phyloP scores from a whole-genome alignment of 2,113 vertebrate species.

The Pteruthius melanotis region DNA sequence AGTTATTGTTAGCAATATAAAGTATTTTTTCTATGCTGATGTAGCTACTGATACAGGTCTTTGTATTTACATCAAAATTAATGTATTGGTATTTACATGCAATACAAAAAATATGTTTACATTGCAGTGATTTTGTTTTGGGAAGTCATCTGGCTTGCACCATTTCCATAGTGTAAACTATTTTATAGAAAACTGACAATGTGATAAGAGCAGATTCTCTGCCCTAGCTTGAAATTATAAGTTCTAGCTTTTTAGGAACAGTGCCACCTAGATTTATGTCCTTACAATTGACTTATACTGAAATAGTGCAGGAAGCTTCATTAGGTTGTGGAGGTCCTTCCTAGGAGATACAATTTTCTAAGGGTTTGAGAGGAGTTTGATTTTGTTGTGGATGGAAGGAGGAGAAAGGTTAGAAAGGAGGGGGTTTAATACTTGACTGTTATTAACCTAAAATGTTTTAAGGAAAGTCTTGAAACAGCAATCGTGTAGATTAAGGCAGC shows the following conservation, averaged over 20 bases:
- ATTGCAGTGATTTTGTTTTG: not conserved
- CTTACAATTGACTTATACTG: not conserved
- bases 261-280: not conserved
- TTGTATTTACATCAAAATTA: not conserved
- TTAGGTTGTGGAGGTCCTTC: not conserved
- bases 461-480: not conserved
- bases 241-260: not conserved
- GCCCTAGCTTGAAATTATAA: not conserved
- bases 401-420: not conserved
- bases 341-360: not conserved
- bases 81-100: not conserved
- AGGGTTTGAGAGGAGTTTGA: not conserved
- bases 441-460: not conserved
- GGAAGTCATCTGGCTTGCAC: not conserved
- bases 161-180: not conserved
- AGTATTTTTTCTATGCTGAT: not conserved
- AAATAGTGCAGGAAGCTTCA: not conserved
- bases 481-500: not conserved
- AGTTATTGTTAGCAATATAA: rapidly evolving
- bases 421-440: not conserved
- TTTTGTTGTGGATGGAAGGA: not conserved
- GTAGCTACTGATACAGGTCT: not conserved
- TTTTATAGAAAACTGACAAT: not conserved
- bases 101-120: not conserved
- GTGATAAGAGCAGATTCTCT: not conserved